Percentiles rank a stretch among this genome's conserved stretches.
phyloP scores from a whole-genome alignment of 2,113 vertebrate species.

The Barbus barbus region DNA sequence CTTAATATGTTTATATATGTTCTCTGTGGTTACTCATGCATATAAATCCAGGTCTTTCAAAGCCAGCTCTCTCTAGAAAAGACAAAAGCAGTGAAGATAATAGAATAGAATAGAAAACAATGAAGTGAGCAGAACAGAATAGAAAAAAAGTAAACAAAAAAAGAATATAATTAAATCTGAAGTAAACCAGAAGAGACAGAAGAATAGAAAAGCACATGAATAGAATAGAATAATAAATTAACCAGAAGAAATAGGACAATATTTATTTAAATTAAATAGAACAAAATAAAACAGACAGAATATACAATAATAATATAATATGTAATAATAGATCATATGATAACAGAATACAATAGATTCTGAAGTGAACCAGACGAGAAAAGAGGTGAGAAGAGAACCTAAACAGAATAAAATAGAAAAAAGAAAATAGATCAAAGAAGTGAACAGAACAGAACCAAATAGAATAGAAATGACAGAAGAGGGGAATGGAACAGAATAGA shows the following conservation, averaged over 20 bases:
- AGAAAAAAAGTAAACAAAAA: not conserved
- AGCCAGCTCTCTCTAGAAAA: not conserved
- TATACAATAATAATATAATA: no score
- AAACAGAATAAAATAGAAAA: not conserved
- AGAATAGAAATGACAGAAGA: not conserved
- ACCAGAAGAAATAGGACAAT: no score
- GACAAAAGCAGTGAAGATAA: not conserved
- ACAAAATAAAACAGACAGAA: not conserved
- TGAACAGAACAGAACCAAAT: not conserved
- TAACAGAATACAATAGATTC: no score
- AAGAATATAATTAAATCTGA: not conserved
- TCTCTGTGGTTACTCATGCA: not conserved
- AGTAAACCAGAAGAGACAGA: not conserved
- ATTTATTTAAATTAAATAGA: no score
- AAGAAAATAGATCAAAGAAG: not conserved
- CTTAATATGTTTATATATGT: not conserved
- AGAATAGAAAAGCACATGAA: not conserved
- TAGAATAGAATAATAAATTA: no score
- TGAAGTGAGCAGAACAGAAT: not conserved
- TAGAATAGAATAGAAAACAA: no score
- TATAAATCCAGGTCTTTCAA: not conserved
- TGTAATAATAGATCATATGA: no score
- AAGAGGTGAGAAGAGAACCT: not conserved
- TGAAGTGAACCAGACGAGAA: not conserved
- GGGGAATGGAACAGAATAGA: not conserved